These are phyloP conservation scores for Orchestia grillus DNA, from an alignment of 1,140 invertebrate species.

Conservation along the genomic window DNA sequence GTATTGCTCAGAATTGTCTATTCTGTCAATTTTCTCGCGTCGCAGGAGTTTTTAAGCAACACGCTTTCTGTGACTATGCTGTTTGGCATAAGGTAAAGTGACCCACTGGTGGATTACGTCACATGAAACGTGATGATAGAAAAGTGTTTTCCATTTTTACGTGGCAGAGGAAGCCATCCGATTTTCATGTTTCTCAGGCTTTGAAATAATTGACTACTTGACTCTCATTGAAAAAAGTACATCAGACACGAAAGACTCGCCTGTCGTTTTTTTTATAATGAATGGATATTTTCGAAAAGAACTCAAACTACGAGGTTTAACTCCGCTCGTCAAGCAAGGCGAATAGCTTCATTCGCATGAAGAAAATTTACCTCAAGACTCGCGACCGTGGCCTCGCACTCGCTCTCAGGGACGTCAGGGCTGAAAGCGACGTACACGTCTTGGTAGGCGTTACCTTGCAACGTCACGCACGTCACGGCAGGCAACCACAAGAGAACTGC, in stretches of 20 bases:
- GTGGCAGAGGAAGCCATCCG: no score
- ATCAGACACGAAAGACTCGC: neutral
- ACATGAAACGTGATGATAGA: no score
- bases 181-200: no score
- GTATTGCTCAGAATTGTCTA: no score
- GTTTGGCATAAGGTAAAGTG: no score
- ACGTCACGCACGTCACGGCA: neutral
- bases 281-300: neutral
- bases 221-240: neutral
- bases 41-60: no score
- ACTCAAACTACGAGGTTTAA: neutral
- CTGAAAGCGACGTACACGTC: neutral
- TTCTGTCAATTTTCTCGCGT: no score
- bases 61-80: no score
- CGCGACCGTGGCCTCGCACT: neutral
- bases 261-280: neutral
- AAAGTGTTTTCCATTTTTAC: no score
- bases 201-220: no score
- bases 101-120: no score
- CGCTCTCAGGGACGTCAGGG: neutral
- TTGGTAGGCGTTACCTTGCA: constrained; percentile 9
- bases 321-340: neutral
- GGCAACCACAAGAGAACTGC: neutral
- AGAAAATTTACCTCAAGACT: neutral
- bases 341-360: neutral